Conservation (phyloP, 2,113 vertebrate species). For the Mungos mungo region DNA sequence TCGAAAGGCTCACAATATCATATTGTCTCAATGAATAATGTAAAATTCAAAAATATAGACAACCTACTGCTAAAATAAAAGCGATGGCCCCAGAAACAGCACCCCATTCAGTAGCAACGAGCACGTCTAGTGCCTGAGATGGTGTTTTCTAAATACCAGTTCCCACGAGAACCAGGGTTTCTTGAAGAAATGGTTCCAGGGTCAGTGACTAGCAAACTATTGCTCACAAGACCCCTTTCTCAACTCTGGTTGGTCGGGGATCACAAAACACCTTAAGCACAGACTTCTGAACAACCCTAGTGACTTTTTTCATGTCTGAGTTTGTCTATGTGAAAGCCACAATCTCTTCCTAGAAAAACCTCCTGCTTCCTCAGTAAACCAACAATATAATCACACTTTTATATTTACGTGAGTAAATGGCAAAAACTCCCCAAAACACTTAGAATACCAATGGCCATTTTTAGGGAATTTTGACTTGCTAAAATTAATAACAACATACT, state of each 20-base stretch:
- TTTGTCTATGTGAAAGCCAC: not conserved
- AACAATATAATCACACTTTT: not conserved
- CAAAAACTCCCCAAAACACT: not conserved
- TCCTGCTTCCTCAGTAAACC: not conserved
- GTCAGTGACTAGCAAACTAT: not conserved
- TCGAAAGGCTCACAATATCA: not conserved
- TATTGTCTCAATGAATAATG: not conserved
- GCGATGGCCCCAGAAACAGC: not conserved
- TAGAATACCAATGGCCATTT: not conserved
- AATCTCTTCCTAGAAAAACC: not conserved
- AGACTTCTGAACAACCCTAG: not conserved
- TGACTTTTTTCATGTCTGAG: not conserved
- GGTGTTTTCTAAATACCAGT: not conserved
- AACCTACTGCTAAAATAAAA: not conserved
- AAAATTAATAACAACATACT: not conserved
- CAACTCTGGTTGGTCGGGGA: not conserved
- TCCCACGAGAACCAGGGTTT: not conserved
- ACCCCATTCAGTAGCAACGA: not conserved
- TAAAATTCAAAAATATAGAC: not conserved
- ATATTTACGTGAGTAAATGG: not conserved
- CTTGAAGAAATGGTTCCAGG: not conserved
- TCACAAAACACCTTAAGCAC: not conserved
- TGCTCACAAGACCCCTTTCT: not conserved
- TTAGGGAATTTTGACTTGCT: not conserved
- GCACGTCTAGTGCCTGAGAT: not conserved